Conservation (phyloP, 2,888 invertebrate genomes). For the Tiphia femorata region DNA sequence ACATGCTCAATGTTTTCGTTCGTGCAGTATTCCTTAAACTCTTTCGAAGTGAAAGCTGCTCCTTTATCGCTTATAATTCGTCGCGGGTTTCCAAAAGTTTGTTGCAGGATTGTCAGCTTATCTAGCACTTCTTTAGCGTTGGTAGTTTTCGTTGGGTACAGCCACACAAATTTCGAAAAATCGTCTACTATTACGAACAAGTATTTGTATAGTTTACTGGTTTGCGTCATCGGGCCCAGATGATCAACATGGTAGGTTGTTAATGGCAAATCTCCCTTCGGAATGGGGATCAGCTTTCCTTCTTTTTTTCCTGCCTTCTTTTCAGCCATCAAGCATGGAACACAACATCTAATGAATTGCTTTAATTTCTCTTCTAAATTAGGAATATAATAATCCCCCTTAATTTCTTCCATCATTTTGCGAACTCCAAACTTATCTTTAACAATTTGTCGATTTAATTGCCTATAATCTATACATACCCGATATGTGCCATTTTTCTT, state of each 20-base stretch:
- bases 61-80: neutral
- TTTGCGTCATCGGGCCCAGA: slow-evolving; percentile 17
- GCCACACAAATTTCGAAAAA: neutral
- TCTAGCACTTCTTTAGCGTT: neutral
- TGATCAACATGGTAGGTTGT: slow-evolving; percentile 26
- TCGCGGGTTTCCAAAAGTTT: neutral
- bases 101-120: neutral
- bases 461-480: slow-evolving; percentile 23
- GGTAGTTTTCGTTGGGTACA: neutral
- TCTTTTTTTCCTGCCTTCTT: slow-evolving; percentile 15
- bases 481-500: slow-evolving; percentile 14
- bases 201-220: slow-evolving; percentile 6
- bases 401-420: slow-evolving; percentile 5
- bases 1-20: neutral
- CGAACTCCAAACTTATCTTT: slow-evolving; percentile 11
- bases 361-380: slow-evolving; percentile 25
- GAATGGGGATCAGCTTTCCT: slow-evolving; percentile 24
- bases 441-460: slow-evolving; percentile 15
- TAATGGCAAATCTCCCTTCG: slow-evolving; percentile 24
- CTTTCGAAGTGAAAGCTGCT: neutral
- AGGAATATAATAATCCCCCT: slow-evolving; percentile 27
- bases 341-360: slow-evolving; percentile 26
- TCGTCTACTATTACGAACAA: slow-evolving; percentile 5
- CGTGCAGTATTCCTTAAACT: slow-evolving; percentile 2
- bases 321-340: slow-evolving; percentile 27